Conservation (phyloP, 2,113 vertebrate species). For the Dasypus novemcinctus region DNA sequence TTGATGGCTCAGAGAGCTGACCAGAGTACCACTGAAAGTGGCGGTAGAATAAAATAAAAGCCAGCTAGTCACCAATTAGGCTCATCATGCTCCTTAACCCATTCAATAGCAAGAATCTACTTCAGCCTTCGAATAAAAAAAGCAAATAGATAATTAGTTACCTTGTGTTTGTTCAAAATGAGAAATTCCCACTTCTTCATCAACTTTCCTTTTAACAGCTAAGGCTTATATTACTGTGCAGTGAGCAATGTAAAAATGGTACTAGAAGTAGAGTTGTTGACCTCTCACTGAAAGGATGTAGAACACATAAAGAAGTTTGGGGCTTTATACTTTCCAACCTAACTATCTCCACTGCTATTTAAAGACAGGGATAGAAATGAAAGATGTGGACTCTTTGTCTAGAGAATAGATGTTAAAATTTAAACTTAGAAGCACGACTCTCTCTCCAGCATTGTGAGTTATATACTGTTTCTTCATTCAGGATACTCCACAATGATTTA, state of each 20-base stretch:
- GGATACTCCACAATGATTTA: not conserved
- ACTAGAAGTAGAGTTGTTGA: not conserved
- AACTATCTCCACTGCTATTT: not conserved
- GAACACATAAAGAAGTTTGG: not conserved
- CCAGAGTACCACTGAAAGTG: slow-evolving; percentile 5
- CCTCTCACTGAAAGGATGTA: slow-evolving; percentile 28
- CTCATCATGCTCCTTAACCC: not conserved
- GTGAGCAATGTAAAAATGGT: not conserved
- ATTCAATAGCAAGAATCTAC: not conserved
- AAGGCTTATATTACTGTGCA: not conserved
- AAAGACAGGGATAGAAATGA: not conserved
- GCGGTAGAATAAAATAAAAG: slow-evolving; percentile 19
- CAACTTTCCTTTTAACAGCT: slow-evolving; percentile 45
- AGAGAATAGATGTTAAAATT: not conserved
- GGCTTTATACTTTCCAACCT: not conserved
- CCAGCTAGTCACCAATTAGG: not conserved
- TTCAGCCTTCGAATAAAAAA: slow-evolving; percentile 55
- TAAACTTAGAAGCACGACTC: not conserved
- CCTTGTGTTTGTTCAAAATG: slow-evolving; percentile 54
- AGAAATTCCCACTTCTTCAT: slow-evolving; percentile 49
- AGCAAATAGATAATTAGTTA: slow-evolving; percentile 49
- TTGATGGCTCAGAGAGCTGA: not conserved
- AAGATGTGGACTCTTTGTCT: not conserved
- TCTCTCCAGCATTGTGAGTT: not conserved
- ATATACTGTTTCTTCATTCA: not conserved